A percentile compares a stretch with the other conserved stretches of the same genome.
Conservation (phyloP, 2,113 vertebrate species). For the Malaclemys terrapin region DNA sequence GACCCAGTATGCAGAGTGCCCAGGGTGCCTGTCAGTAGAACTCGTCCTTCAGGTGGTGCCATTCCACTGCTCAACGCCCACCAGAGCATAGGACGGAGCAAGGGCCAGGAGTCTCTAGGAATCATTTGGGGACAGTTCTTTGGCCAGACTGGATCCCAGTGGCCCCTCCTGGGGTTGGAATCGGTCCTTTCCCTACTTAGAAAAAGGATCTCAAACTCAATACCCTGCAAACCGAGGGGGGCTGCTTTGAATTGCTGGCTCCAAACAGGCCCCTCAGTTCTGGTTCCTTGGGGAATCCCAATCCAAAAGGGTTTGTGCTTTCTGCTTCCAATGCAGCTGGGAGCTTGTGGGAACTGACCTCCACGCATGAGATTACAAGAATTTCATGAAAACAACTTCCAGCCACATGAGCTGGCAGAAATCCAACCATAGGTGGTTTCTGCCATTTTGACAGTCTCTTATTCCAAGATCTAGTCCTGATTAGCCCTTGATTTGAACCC, state of each 20-base stretch:
- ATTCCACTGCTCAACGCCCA: background rate
- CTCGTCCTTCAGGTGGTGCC: accelerated
- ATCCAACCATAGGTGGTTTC: background rate
- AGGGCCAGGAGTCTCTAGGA: background rate
- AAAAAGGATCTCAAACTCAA: too few relatives aligned
- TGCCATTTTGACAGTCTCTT: background rate
- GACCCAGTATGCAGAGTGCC: background rate
- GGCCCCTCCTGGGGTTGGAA: background rate
- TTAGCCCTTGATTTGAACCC: background rate
- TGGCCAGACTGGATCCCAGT: background rate
- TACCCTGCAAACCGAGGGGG: background rate
- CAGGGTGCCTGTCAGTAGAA: background rate
- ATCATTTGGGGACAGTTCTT: background rate
- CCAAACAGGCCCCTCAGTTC: background rate
- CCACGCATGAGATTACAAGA: background rate
- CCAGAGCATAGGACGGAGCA: background rate
- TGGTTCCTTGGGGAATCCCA: background rate
- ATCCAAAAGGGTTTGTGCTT: background rate
- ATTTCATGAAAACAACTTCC: background rate
- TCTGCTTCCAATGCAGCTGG: background rate
- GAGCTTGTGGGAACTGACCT: background rate
- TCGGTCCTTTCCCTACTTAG: background rate
- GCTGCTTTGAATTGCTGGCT: background rate
- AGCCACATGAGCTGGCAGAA: background rate
- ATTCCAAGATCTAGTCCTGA: background rate